Evolutionary conservation across 2,888 invertebrate species (phyloP).

Genomic region (Tortrix viridana): DNA sequence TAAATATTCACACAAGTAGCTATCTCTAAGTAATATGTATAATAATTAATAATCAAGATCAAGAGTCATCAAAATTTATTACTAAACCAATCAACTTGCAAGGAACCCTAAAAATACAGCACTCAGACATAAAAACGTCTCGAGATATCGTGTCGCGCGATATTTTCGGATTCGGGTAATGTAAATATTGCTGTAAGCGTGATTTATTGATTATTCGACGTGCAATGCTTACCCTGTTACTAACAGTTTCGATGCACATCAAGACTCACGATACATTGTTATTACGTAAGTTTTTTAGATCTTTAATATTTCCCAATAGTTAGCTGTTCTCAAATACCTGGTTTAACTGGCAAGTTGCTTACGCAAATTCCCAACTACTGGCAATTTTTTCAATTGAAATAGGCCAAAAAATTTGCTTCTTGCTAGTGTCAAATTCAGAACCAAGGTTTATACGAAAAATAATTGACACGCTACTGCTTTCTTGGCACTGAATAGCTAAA

Average conservation of each 20-base stretch:
- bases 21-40: no score
- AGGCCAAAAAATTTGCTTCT: no score
- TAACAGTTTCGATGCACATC: slow-evolving; percentile 51
- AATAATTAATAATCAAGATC: no score
- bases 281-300: slow-evolving; percentile 3
- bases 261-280: slow-evolving; percentile 3
- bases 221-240: slow-evolving; percentile 56
- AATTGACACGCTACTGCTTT: neutral
- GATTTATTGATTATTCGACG: slow-evolving; percentile 71
- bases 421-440: no score
- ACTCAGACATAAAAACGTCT: slow-evolving; percentile 43
- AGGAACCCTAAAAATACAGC: slow-evolving; percentile 26
- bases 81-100: neutral
- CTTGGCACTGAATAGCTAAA: neutral
- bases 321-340: no score
- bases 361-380: no score
- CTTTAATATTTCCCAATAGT: no score
- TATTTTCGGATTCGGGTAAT: slow-evolving; percentile 63
- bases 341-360: no score
- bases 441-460: no score
- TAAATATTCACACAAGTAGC: no score
- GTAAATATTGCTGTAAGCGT: slow-evolving; percentile 68
- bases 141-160: slow-evolving; percentile 49
- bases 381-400: no score
- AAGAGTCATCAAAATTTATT: no score